Base-by-base conservation (phyloP, 2,888 invertebrate species). In the Dicycla oo region DNA sequence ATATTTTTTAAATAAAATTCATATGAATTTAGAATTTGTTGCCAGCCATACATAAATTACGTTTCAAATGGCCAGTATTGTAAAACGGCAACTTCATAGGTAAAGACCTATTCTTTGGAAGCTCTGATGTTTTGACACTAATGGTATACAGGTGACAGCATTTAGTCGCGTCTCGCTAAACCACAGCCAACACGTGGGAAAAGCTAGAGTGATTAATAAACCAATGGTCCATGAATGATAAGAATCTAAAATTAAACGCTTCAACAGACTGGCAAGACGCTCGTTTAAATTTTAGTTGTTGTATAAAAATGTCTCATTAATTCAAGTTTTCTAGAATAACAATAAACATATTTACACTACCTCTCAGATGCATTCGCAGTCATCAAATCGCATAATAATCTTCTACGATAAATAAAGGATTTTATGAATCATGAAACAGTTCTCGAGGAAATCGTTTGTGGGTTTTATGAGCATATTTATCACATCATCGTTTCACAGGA, bases 341-440 rank as follows among this genome's bases (percentile, higher is more conserved):
- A 75, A 72, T 78, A 80, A 83, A 78, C 61, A 75, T 71, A 61
- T 73, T 76, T 72, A 75, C 63, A 75, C 49, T 71, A 69, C 64
- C 57, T 69, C 62, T 73, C 26, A 63, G 65, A 73, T 85, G 83
- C 83, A 87, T 84, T 77, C 65, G 30, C 51, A 66, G 78, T 72
- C 81, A 81, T 86, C 82, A 84, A 87, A 82, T 78, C 81, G 71
- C 86, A 83, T 81, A 83, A 82, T 88, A 86, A 88, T 86, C 81
- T 70, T 60, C 57, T 60, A 80, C 84, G 73, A 86, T 83, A 86
- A 83, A 86, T 88, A 88, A 88, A 85, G 82, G 78, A 83, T 84
- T 91, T 91, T 91, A 91, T 89, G 91, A 88, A 81, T 89, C 91
- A 88, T 90, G 87, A 91, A 91, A 87, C 83, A 81, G 82, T 87